Evolutionary conservation across 2,888 invertebrate genomes (phyloP), one percentile per base, ranked within the genome.

Genomic region (Reticulitermes lucifugus): DNA sequence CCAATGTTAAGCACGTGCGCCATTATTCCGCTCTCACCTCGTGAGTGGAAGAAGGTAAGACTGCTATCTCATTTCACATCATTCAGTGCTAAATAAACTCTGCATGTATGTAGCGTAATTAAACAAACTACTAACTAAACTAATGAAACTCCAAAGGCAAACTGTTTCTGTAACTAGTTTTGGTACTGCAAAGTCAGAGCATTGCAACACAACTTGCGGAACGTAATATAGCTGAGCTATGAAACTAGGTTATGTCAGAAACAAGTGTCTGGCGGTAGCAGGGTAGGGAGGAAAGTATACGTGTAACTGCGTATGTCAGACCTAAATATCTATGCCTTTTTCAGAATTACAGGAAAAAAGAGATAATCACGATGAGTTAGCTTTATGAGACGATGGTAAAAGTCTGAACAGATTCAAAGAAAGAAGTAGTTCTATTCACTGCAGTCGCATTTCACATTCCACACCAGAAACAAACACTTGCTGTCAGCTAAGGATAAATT

Each of bases 401-500:
- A 77, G 77, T 77, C 77, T 46, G 7, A n/a, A n/a, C 46, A 25
- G 43, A 77, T 77, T 77, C n/a, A 43, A 35, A 77, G 14, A 60
- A 60, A 60, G 6, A 60, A 60, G 6, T 21, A 60, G 60, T n/a
- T 51, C 14, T 51, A 9, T 14, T 51, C 51, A 14, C 4, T 4
- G 35, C 35, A 14, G 9, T 51, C 6, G 60, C 60, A n/a, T 60
- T 21, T 60, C 6, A 21, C 21, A 21, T 60, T 21, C 60, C 7
- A 22, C 22, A 60, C 1, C 1, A 21, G 21, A 60, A 21, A 60
- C 60, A 21, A 21, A 60, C 21, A 60, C 60, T 21, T 60, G 60
- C 60, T 60, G 18, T 12, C 12, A 51, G 14, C 14, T 9, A 51
- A 51, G 51, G 12, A 51, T 14, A 51, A 51, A 51, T 51, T 51